Conservation (phyloP, 2,797 vertebrate species). For the Argentina silus region DNA sequence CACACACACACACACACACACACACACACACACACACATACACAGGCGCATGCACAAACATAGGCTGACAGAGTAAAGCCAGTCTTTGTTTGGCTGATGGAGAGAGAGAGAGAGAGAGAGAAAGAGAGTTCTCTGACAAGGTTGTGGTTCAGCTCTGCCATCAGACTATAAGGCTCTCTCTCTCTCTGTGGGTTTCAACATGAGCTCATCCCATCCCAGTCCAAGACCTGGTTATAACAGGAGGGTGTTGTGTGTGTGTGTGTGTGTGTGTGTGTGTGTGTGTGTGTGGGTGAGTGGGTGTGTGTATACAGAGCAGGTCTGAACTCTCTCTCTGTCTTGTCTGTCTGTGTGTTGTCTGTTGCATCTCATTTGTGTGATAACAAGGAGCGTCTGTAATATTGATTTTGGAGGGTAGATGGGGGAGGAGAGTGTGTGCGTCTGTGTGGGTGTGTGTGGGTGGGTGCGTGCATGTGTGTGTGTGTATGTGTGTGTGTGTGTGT, state of each 20-base stretch:
- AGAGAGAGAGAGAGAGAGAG: too few relatives aligned
- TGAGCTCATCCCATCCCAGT: not conserved
- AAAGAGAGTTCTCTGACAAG: too few relatives aligned
- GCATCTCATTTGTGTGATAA: slow-evolving; percentile 7
- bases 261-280: not conserved
- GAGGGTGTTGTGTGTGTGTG: slow-evolving; percentile 7
- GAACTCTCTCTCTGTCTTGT: not conserved
- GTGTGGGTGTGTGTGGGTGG: not conserved
- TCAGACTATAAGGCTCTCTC: slow-evolving; percentile 2
- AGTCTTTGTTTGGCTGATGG: too few relatives aligned
- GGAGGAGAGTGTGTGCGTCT: not conserved
- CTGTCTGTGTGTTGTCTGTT: not conserved
- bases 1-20: not conserved
- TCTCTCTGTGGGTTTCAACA: slow-evolving; percentile 2
- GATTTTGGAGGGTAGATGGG: slow-evolving; percentile 13
- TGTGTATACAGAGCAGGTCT: not conserved
- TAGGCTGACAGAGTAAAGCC: too few relatives aligned
- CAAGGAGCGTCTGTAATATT: slow-evolving; percentile 11
- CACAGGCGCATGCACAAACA: not conserved
- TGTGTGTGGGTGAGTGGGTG: not conserved
- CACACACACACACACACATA: not conserved
- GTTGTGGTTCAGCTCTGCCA: not conserved
- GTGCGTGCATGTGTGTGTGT: not conserved
- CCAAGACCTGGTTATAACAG: not conserved
- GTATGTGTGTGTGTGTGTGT: not conserved